Conservation (phyloP, 37 sponge, comb jelly and placozoan genomes). For the Eunapius fragilis region DNA sequence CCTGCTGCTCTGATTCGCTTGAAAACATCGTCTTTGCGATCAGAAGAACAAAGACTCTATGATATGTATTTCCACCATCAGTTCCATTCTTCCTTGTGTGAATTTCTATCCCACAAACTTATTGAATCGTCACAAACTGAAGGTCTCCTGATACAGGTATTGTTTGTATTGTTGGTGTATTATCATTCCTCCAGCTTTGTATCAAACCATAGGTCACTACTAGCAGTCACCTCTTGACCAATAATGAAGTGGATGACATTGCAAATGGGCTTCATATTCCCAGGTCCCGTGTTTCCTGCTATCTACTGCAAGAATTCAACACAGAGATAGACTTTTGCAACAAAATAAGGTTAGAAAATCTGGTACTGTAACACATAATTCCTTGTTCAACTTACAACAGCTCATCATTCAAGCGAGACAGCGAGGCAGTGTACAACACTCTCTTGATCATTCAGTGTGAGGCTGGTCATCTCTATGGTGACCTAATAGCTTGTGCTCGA, state of each 20-base stretch:
- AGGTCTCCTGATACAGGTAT: not conserved
- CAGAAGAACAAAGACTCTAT: not conserved
- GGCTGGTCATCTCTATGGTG: conserved; percentile 72
- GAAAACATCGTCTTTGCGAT: not conserved
- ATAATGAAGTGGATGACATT: conserved; percentile 42
- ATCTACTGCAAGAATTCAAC: conserved; percentile 77
- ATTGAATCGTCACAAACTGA: not conserved
- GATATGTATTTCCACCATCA: conserved; percentile 55
- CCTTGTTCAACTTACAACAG: not conserved
- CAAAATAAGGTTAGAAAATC: conserved; percentile 52
- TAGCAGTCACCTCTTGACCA: conserved; percentile 71
- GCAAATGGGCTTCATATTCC: not conserved
- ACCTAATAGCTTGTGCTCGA: conserved; percentile 90
- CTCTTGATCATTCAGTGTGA: conserved; percentile 86
- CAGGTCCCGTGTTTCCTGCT: not conserved
- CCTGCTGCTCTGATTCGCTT: conserved; percentile 75
- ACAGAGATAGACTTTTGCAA: conserved; percentile 80
- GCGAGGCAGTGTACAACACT: not conserved
- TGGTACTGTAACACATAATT: too few relatives aligned
- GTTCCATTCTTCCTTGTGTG: conserved; percentile 32
- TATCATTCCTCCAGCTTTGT: not conserved
- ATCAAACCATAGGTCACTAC: conserved; percentile 73
- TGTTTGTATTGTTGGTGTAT: not conserved
- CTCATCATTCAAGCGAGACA: conserved; percentile 7
- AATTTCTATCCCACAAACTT: conserved; percentile 23